These are phyloP conservation scores for Oreochromis aureus DNA, from an alignment of 2,113 vertebrate genomes.

Conservation along the genomic window DNA sequence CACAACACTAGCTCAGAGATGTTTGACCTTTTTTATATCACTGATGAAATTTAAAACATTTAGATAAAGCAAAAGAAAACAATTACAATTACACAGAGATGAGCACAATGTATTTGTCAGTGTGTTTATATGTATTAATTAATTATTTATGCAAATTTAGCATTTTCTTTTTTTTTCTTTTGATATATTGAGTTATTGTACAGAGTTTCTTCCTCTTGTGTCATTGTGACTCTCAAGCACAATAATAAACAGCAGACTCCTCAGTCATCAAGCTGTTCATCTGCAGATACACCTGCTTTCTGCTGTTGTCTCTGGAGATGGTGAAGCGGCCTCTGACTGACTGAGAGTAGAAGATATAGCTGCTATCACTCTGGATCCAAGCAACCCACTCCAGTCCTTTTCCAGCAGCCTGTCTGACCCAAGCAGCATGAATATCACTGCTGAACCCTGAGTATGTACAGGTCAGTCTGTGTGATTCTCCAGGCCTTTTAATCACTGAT, in stretches of 20 bases:
- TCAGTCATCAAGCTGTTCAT: rapidly evolving
- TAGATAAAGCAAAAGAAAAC: background rate
- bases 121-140: background rate
- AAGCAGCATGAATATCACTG: background rate
- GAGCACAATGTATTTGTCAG: rapidly evolving
- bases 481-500: too few species aligned
- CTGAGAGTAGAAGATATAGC: too few species aligned
- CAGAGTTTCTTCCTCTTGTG: rapidly evolving
- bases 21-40: too few species aligned
- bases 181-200: background rate
- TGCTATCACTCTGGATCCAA: too few species aligned
- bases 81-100: background rate
- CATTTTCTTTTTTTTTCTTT: background rate
- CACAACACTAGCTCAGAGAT: too few species aligned
- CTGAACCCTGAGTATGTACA: too few species aligned
- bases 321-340: too few species aligned
- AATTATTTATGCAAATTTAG: background rate
- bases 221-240: rapidly evolving
- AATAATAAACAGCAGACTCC: background rate
- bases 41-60: background rate
- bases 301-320: too few species aligned
- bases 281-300: background rate
- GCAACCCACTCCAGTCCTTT: too few species aligned
- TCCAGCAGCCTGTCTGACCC: too few species aligned
- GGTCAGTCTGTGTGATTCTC: too few species aligned